Evolutionary conservation across 2,797 vertebrate genomes (phyloP), one percentile per base, ranked within the genome.

Genomic region (Caiman crocodilus): DNA sequence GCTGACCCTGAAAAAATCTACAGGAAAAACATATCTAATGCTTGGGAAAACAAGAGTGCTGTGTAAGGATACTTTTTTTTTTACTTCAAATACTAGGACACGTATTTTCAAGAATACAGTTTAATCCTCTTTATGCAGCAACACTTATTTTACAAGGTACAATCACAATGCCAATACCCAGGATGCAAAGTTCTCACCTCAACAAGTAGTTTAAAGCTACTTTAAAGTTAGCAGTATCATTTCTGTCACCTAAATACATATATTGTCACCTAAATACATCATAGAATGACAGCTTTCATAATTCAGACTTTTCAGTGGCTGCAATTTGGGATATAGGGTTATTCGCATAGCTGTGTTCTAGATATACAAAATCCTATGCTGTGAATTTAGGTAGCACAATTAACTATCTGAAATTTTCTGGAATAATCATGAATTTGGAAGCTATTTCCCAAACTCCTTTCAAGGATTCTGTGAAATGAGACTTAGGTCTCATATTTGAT

Each of bases 281-380:
- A 65, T 18, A 18, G 4, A 17, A 28, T 6, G 14, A 50, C 69
- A 7, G 2, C 50, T 79, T 15, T 20, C 11, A 16, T 0, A 0
- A 23, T 12, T 35, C 4, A 0, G 16, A 4, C 2, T 82, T 64
- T 69, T 7, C 6, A 3, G 2, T 23, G 15, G 14, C 56, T 50
- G 5, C 26, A 18, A 9, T 15, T 42, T 63, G 4, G 5, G 12
- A 42, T 6, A 7, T 7, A 91, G 42, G 75, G 12, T 3, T 60
- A 2, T 42, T 67, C n/a, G 32, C 30, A 32, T 12, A 21, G 21
- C 65, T 30, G 3, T 21, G 30, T 30, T 69, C 17, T 69, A 50
- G 30, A 30, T 69, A 35, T 69, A 69, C 65, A 69, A n/a, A 30
- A 16, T 69, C 65, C 18, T 69, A 32, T 20, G 30, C 65, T 69